Base-by-base conservation (phyloP, 2,113 vertebrate genomes). In the Labeo rohita region DNA sequence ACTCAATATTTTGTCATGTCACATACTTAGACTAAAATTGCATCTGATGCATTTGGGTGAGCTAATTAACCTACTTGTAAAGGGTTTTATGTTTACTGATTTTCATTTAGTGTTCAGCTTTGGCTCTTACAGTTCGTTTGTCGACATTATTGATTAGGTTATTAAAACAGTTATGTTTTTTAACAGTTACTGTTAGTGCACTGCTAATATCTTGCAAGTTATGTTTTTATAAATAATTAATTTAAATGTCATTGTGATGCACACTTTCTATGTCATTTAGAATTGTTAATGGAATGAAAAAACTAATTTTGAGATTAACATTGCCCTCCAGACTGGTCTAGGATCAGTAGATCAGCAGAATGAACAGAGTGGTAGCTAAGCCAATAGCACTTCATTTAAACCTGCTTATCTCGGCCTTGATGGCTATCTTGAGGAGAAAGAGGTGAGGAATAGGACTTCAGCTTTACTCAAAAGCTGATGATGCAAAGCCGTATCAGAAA, bases 321-420 rank as follows among this genome's bases (percentile, higher is more conserved):
- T 8, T 54, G 47, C 45, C 23, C 47, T 82, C 13, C 63, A 70
- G 80, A 39, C 47, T 36, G 23, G 47, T 82, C 45, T 52, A 21
- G 28, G 28, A 68, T 52, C 63, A 13, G 21, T 50, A 12, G 2
- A 66, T 52, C 80, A 4, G 45, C 47, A 82, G 80, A 82, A 77
- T 70, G 63, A 82, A 70, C 70, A 63, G 39, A 82, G 43, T 50
- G 59, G 80, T 45, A 68, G 45, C 80, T 21, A 47, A 82, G 80
- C 63, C 80, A 13, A 50, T 13, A n/a, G 80, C 45, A 70, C 63
- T 82, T 70, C 45, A 70, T 82, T 82, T 70, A 82, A 68, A 49
- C 23, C 80, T 77, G 63, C 45, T 70, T 82, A 82, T 50, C 63
- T 82, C 50, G 45, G 63, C 80, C 16, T 50, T 70, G 80, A 82